These are phyloP conservation scores for Diplolepis rosae DNA, from an alignment of 2,888 invertebrate species.

Conservation along the genomic window DNA sequence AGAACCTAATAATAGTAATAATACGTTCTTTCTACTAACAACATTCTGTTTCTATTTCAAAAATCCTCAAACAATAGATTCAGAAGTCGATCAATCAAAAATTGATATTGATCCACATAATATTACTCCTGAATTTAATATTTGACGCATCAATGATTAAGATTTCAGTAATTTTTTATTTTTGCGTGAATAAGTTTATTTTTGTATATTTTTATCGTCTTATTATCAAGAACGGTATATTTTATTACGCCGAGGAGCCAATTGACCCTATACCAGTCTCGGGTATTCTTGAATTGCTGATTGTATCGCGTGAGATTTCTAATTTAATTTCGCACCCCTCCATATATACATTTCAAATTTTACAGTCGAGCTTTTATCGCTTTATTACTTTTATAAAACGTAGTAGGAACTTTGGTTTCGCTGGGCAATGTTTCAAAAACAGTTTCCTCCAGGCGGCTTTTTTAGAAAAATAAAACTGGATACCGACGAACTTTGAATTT, in stretches of 20 bases:
- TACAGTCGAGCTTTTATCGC: conserved; percentile 65
- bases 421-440: conserved; percentile 74
- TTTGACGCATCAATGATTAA: too few relatives aligned
- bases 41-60: background rate
- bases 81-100: background rate
- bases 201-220: background rate
- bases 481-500: background rate
- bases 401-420: conserved; percentile 80
- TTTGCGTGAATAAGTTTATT: background rate
- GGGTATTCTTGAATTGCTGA: conserved; percentile 66
- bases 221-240: background rate
- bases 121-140: background rate
- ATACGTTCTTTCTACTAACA: too few relatives aligned
- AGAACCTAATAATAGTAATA: background rate
- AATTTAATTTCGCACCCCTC: conserved; percentile 63
- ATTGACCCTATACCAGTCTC: conserved; percentile 46
- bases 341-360: conserved; percentile 70
- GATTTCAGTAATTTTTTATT: background rate
- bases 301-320: conserved; percentile 60
- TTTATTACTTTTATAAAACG: conserved; percentile 71
- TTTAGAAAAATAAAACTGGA: background rate
- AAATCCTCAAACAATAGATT: background rate
- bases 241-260: conserved; percentile 35
- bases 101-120: background rate
- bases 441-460: conserved; percentile 64